Percentiles rank a stretch among this genome's conserved stretches.
Evolutionary conservation across 2,113 vertebrate species (phyloP).

Genomic region (Mungos mungo): DNA sequence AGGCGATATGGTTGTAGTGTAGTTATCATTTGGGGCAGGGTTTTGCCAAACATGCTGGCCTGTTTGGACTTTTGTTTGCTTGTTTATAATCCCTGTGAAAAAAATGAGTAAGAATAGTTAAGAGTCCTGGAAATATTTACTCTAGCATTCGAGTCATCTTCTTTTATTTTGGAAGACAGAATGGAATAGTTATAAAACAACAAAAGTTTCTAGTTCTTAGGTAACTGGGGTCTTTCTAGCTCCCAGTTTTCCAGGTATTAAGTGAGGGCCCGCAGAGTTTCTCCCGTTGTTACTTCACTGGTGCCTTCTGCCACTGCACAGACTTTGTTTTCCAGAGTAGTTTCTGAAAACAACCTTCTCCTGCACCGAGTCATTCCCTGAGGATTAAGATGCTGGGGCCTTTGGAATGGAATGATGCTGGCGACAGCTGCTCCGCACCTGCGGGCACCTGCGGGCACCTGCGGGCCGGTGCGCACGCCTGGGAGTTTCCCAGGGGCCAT

Average conservation of each 20-base stretch:
- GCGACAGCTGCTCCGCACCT: conserved; percentile 49
- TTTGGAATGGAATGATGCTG: neutral
- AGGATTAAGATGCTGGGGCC: conserved; percentile 30
- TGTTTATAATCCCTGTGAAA: neutral
- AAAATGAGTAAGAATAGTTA: neutral
- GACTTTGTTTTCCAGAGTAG: conserved; percentile 48
- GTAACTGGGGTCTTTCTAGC: neutral
- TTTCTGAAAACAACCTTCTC: conserved; percentile 45
- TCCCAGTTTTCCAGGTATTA: neutral
- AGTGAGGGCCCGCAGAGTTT: neutral
- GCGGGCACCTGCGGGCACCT: neutral
- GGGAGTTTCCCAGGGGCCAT: neutral
- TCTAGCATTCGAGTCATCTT: neutral
- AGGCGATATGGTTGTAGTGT: neutral
- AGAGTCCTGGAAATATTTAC: neutral
- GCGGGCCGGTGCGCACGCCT: neutral
- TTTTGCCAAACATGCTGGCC: neutral
- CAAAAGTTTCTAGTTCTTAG: neutral
- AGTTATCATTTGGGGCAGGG: neutral
- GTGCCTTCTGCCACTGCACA: neutral
- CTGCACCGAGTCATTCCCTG: neutral
- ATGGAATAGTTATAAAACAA: neutral
- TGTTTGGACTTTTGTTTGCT: neutral
- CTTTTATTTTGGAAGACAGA: neutral
- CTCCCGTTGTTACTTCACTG: neutral